Percentiles rank a stretch among this genome's conserved stretches.
phyloP scores from a whole-genome alignment of 2,113 vertebrate species.

The Vidua macroura region DNA sequence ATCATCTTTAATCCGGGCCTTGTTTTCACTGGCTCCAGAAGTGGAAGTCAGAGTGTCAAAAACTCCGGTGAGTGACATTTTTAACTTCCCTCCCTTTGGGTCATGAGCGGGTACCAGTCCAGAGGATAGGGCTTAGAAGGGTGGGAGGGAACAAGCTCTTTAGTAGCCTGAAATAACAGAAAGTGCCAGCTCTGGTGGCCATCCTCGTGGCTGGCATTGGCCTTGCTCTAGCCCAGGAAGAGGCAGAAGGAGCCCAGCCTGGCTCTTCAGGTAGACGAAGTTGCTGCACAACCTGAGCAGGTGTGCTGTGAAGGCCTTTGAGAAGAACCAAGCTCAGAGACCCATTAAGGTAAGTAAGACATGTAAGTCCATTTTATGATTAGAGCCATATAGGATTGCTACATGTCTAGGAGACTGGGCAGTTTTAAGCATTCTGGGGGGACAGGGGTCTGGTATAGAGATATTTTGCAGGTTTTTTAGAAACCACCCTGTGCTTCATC shows the following conservation, averaged over 20 bases:
- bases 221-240: background rate
- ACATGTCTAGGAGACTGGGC: background rate
- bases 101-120: background rate
- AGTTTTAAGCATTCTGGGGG: background rate
- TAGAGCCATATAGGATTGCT: background rate
- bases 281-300: background rate
- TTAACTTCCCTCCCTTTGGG: background rate
- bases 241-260: background rate
- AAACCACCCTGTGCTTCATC: background rate
- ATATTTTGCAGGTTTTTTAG: background rate
- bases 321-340: background rate
- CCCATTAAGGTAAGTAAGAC: background rate
- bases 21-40: conserved; percentile 90
- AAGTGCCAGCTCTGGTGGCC: background rate
- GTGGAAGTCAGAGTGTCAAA: conserved; percentile 91
- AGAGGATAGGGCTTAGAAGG: background rate
- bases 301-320: background rate
- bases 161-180: background rate
- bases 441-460: background rate
- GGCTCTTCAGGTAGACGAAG: background rate
- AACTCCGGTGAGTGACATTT: conserved; percentile 80
- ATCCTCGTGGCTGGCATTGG: accelerated
- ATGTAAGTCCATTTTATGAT: background rate
- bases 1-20: conserved; percentile 87
- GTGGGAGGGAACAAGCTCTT: background rate